phyloP scores from a whole-genome alignment of 2,888 invertebrate species.

The Drosophila longiperda region DNA sequence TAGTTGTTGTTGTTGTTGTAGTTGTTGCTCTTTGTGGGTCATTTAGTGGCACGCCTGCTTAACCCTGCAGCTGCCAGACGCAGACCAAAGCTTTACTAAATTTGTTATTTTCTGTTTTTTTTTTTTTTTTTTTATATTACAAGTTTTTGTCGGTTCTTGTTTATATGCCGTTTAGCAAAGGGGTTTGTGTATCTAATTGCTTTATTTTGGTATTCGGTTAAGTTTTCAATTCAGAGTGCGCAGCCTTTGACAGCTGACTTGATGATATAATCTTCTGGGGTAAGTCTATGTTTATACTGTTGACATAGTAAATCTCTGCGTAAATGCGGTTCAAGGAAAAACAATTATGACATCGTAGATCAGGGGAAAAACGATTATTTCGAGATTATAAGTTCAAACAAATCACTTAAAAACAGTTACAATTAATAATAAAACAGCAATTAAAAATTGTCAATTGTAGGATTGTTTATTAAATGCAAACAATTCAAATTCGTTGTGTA shows the following conservation, averaged over 20 bases:
- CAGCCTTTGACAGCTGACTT: conserved; percentile 6
- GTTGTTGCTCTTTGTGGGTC: conserved; percentile 44
- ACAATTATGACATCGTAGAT: neutral
- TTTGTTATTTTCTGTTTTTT: neutral
- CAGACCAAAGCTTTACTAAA: conserved; percentile 25
- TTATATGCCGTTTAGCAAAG: conserved; percentile 34
- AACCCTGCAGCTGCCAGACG: conserved; percentile 59
- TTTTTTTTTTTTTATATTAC: conserved; percentile 3
- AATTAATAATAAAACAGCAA: conserved; percentile 21
- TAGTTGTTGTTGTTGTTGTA: conserved; percentile 17
- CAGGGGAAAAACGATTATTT: conserved; percentile 10
- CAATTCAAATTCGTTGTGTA: conserved; percentile 3
- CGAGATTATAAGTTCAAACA: conserved; percentile 4
- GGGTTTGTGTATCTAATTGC: conserved; percentile 39
- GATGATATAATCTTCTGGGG: neutral
- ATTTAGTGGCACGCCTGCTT: conserved; percentile 49
- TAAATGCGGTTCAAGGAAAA: neutral
- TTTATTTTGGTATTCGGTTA: conserved; percentile 33
- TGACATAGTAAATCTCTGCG: neutral
- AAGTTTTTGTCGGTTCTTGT: conserved; percentile 19
- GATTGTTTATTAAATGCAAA: conserved; percentile 14
- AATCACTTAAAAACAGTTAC: conserved; percentile 20
- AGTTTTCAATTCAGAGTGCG: neutral
- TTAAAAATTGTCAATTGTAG: neutral
- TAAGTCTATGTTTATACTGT: neutral